Base-by-base conservation (phyloP, 2,888 invertebrate species). In the Pediacus dermestoides region DNA sequence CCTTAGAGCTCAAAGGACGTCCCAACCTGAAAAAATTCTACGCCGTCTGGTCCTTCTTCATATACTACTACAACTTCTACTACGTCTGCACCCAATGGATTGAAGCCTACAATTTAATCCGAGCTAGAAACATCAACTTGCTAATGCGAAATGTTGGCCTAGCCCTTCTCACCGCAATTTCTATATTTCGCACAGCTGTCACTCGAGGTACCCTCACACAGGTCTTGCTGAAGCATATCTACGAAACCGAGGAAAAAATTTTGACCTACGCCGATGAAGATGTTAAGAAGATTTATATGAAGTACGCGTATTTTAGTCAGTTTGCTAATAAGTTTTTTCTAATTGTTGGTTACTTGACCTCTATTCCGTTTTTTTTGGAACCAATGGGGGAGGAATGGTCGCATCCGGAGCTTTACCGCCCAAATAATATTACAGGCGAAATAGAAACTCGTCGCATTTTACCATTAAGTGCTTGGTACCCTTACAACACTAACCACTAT, bases 241-340 rank as follows among this genome's bases (percentile, higher is more conserved):
- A 26, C 9, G 26, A 13, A 2, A 22, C 34, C 4, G 34, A 34
- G 21, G 27, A 34, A 10, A 25, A 27, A 12, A 26, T 34, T 25
- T 2, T 13, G 2, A n/a, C 23, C n/a, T n/a, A 3, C 15, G 26
- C 9, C 8, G 15, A 34, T 7, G 8, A 28, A 2, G 34, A 34
- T 14, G n/a, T 34, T 9, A 9, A 13, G 10, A 3, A 10, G 8
- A 34, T 34, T 30, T 34, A 34, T 14, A 28, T 10, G 3, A 2
- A 30, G 2, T 14, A 34, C 16, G 27, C 21, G 13, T 9, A 13
- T 11, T 27, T 34, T 14, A 27, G 26, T 23, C 34, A 34, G 11
- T 11, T 10, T 16, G 34, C 34, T 2, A 34, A 25, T 14, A 27
- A 27, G 26, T 34, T 34, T 27, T 34, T 34, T 14, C 14, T 34